Percentiles rank a stretch among this genome's conserved stretches.
Evolutionary conservation across 2,113 vertebrate genomes (phyloP).

Genomic region (Syngnathoides biaculeatus): DNA sequence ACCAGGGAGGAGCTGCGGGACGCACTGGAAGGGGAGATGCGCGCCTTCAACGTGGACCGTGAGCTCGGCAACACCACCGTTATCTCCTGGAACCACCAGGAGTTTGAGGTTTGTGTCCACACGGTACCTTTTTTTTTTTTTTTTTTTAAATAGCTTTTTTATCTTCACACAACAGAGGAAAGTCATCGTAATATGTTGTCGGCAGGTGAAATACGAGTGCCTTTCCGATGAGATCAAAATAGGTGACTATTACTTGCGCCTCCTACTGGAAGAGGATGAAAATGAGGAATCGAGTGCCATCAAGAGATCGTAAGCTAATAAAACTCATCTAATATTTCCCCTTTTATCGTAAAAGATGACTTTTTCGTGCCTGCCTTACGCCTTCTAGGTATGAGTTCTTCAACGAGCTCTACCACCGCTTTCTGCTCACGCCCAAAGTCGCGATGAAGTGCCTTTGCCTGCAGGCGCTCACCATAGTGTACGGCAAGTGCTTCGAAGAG

Average conservation of each 20-base stretch:
- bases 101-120: conserved; percentile 85
- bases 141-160: not conserved
- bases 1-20: conserved; percentile 96
- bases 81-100: conserved; percentile 98
- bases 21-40: conserved; percentile 93
- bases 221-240: conserved; percentile 98
- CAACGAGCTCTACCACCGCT: conserved; percentile 98
- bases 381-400: conserved; percentile 90
- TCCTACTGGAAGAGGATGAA: conserved; percentile 95
- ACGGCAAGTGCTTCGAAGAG: conserved; percentile 92
- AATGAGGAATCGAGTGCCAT: conserved; percentile 90
- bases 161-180: not conserved
- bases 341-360: not conserved
- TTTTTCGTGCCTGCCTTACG: not conserved
- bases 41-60: conserved; percentile 88
- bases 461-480: conserved; percentile 95
- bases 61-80: conserved; percentile 89
- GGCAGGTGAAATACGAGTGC: conserved; percentile 96
- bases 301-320: conserved; percentile 89
- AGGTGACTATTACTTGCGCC: conserved; percentile 94
- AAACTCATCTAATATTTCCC: not conserved
- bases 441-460: conserved; percentile 98
- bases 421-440: conserved; percentile 96
- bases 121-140: not conserved
- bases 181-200: not conserved